Percentiles rank a stretch among this genome's conserved stretches.
These are phyloP conservation scores for Orbicella faveolata DNA, from an alignment of 64 coral and sea anemone species.

Conservation along the genomic window DNA sequence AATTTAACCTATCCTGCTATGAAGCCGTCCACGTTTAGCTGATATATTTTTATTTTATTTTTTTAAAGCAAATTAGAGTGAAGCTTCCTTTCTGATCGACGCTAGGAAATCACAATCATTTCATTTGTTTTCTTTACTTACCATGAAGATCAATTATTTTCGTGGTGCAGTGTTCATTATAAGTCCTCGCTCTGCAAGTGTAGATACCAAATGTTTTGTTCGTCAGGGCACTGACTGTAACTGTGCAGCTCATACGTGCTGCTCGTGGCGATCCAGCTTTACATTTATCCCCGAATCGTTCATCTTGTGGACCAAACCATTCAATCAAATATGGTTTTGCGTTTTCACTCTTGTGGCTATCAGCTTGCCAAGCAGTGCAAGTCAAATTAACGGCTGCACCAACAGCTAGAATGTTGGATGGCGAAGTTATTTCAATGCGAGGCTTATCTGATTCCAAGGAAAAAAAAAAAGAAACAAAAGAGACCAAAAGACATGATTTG, in stretches of 20 bases:
- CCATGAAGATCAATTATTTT: background rate
- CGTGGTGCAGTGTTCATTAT: background rate
- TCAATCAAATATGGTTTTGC: background rate
- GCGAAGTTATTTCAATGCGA: background rate
- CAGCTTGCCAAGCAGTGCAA: background rate
- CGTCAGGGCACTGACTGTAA: background rate
- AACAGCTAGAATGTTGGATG: background rate
- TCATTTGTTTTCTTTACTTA: background rate
- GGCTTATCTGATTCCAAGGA: background rate
- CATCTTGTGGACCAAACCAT: background rate
- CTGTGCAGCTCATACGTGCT: background rate
- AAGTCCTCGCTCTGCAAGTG: background rate
- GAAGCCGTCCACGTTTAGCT: no score
- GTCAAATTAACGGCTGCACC: background rate
- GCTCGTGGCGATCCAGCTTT: background rate
- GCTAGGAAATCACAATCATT: no score
- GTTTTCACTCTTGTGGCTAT: background rate
- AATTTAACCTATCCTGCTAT: no score
- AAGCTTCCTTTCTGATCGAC: no score
- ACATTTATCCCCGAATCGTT: background rate
- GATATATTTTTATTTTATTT: no score
- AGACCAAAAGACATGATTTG: background rate
- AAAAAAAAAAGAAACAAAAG: background rate
- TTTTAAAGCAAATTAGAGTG: no score
- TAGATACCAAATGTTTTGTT: background rate